These are phyloP conservation scores for Labrus mixtus DNA, from an alignment of 2,113 vertebrate genomes.

Conservation along the genomic window DNA sequence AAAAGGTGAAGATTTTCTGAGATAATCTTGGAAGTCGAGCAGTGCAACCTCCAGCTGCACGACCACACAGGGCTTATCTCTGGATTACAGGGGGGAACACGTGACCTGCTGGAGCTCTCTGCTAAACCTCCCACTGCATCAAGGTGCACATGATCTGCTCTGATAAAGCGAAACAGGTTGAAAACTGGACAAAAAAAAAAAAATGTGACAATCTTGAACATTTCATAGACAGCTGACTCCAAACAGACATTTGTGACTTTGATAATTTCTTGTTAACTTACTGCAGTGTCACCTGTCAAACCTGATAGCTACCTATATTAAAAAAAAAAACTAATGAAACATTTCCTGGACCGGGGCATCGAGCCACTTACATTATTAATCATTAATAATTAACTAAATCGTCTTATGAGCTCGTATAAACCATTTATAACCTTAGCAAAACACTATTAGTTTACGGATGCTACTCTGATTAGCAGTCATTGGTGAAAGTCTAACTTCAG, in stretches of 20 bases:
- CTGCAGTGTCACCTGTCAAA: conserved; percentile 23
- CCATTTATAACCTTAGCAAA: no score
- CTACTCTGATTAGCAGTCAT: conserved; percentile 2
- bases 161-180: background rate
- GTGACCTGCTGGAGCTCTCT: conserved; percentile 66
- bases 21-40: background rate
- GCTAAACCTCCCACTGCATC: conserved; percentile 39
- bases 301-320: no score
- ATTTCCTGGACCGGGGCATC: background rate
- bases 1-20: background rate
- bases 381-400: no score
- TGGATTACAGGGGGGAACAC: conserved; percentile 77
- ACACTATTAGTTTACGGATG: background rate
- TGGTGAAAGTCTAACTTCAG: no score
- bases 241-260: background rate
- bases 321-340: background rate
- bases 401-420: no score
- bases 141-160: background rate
- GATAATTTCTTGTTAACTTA: background rate
- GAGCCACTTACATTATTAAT: no score
- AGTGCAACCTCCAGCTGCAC: conserved; percentile 5
- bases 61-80: conserved; percentile 68
- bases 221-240: background rate
- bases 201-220: no score
- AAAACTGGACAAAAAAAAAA: background rate